phyloP scores from a whole-genome alignment of 2,113 vertebrate species.

The Channa argus region DNA sequence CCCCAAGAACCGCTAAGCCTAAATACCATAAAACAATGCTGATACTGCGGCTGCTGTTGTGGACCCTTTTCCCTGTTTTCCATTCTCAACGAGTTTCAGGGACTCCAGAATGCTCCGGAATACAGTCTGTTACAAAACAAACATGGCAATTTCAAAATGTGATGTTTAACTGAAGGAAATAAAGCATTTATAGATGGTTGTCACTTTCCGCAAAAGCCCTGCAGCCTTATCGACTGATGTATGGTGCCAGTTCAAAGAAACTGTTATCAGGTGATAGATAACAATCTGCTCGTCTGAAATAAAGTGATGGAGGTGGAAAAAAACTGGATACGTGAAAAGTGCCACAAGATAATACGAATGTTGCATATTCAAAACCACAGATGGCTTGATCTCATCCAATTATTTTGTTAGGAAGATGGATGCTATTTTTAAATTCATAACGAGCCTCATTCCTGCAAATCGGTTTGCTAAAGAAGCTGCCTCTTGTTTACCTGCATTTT shows the following conservation, averaged over 20 bases:
- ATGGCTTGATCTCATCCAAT: constrained; percentile 24
- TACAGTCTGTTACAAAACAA: not conserved
- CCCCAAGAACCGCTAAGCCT: not conserved
- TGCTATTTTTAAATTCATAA: constrained; percentile 35
- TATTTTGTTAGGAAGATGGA: constrained; percentile 7
- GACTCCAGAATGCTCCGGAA: no score
- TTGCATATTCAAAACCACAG: not conserved
- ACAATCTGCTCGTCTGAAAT: constrained; percentile 2
- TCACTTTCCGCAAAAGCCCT: constrained; percentile 1
- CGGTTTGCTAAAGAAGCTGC: not conserved
- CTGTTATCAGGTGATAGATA: constrained; percentile 1
- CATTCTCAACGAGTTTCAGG: not conserved
- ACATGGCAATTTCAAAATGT: not conserved
- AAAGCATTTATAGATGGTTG: not conserved
- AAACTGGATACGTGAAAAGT: not conserved
- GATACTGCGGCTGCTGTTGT: not conserved
- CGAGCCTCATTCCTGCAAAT: constrained; percentile 12
- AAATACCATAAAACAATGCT: not conserved
- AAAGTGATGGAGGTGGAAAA: not conserved
- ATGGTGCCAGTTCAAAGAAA: not conserved
- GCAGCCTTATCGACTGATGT: not conserved
- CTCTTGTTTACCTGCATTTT: constrained; percentile 32
- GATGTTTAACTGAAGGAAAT: not conserved
- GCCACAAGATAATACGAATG: constrained; percentile 3
- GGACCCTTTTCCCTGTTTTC: not conserved